A percentile compares a stretch with the other conserved stretches of the same genome.
phyloP scores from a whole-genome alignment of 2,888 invertebrate species.

The Apodemia zela region DNA sequence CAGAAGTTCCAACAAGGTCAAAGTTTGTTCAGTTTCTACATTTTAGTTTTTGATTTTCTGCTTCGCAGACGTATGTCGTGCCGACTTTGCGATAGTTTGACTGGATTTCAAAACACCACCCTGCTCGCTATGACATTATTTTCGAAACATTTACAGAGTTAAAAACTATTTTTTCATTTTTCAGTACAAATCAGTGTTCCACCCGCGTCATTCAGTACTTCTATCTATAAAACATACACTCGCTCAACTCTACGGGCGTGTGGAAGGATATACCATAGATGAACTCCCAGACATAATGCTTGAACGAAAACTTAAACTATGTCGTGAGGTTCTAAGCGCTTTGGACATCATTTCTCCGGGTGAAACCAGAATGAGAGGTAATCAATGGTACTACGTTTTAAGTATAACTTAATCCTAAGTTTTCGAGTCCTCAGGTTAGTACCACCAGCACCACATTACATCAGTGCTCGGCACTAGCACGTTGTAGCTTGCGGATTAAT shows the following conservation, averaged over 20 bases:
- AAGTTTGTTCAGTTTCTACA: too few species aligned
- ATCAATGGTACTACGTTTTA: background rate
- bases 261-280: constrained; percentile 84
- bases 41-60: too few species aligned
- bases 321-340: constrained; percentile 83
- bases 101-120: too few species aligned
- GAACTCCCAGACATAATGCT: constrained; percentile 87
- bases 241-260: constrained; percentile 89
- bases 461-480: too few species aligned
- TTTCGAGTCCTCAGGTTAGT: background rate
- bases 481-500: too few species aligned
- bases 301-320: constrained; percentile 87
- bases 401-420: background rate
- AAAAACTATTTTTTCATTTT: constrained; percentile 20
- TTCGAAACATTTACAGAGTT: too few species aligned
- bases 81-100: too few species aligned
- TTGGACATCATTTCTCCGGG: constrained; percentile 89
- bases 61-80: too few species aligned
- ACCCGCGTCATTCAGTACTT: constrained; percentile 87
- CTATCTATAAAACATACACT: constrained; percentile 84
- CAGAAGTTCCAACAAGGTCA: too few species aligned
- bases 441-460: too few species aligned
- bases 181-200: constrained; percentile 85
- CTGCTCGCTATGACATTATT: too few species aligned
- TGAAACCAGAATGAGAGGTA: constrained; percentile 86